Evolutionary conservation across 2,113 vertebrate species (phyloP).

Genomic region (Phocoena phocoena): DNA sequence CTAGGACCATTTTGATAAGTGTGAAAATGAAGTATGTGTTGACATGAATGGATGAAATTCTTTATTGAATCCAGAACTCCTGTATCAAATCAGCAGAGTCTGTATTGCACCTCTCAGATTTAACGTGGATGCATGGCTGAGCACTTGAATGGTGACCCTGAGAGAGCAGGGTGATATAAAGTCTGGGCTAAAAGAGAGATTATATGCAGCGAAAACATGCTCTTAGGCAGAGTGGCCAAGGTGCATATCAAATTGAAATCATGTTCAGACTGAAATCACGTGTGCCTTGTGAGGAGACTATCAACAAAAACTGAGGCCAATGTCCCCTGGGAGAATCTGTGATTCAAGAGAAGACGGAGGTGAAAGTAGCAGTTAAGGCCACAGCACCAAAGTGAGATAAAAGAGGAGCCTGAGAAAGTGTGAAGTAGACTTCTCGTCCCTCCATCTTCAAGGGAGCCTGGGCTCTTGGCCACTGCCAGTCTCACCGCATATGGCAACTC

Average conservation of each 20-base stretch:
- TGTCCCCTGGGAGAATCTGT: neutral
- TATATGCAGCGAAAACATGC: neutral
- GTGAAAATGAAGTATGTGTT: neutral
- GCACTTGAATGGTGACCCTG: neutral
- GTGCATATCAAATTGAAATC: neutral
- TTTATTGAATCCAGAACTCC: neutral
- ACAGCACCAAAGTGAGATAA: neutral
- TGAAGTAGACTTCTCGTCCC: neutral
- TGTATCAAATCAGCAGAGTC: neutral
- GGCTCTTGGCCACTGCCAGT: neutral
- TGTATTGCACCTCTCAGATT: neutral
- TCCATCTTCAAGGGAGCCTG: neutral
- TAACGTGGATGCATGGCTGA: neutral
- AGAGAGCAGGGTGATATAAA: neutral
- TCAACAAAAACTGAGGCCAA: neutral
- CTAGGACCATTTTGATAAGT: neutral
- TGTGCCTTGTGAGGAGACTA: neutral
- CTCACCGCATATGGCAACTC: neutral
- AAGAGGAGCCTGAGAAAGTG: neutral
- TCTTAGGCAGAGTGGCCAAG: conserved; percentile 1
- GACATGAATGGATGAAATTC: neutral
- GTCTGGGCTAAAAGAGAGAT: neutral
- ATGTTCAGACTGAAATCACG: neutral
- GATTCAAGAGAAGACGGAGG: neutral
- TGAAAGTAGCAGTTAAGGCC: neutral